These are phyloP conservation scores for Stichodactyla helianthus DNA, from an alignment of 64 coral and sea anemone species.

Conservation along the genomic window DNA sequence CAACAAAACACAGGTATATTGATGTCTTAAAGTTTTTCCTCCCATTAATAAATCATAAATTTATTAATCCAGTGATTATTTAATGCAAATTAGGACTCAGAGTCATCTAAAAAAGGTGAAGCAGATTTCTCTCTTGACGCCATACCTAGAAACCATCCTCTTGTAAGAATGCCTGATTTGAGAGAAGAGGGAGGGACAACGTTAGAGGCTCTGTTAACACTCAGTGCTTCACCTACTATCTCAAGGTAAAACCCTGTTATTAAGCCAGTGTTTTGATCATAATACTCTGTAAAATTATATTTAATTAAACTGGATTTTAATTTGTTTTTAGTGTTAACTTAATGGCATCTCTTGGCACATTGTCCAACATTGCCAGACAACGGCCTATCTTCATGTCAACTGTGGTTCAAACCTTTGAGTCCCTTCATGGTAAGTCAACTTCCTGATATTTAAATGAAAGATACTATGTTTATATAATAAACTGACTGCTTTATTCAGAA, in stretches of 20 bases:
- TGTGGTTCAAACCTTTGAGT: slow-evolving; percentile 96
- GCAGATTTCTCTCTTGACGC: slow-evolving; percentile 84
- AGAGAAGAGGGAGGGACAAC: slow-evolving; percentile 92
- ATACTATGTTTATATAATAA: no score
- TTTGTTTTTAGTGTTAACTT: slow-evolving; percentile 80
- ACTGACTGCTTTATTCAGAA: no score
- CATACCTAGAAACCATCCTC: slow-evolving; percentile 83
- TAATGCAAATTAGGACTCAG: slow-evolving; percentile 41
- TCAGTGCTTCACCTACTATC: slow-evolving; percentile 92
- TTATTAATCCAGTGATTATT: neutral
- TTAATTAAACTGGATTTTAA: neutral
- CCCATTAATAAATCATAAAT: no score
- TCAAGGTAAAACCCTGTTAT: slow-evolving; percentile 56
- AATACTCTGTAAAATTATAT: no score
- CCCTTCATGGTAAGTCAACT: slow-evolving; percentile 65
- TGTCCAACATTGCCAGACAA: slow-evolving; percentile 90
- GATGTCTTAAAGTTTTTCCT: no score
- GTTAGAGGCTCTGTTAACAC: slow-evolving; percentile 81
- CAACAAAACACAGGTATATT: slow-evolving; percentile 73
- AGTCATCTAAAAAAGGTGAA: slow-evolving; percentile 85
- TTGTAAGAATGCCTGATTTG: slow-evolving; percentile 86
- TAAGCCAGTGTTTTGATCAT: no score
- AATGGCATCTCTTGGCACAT: slow-evolving; percentile 92
- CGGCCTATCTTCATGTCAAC: slow-evolving; percentile 96
- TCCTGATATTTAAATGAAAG: neutral